Percentiles rank a stretch among this genome's conserved stretches.
phyloP scores from a whole-genome alignment of 2,797 vertebrate genomes.

The Danio jaintianensis region DNA sequence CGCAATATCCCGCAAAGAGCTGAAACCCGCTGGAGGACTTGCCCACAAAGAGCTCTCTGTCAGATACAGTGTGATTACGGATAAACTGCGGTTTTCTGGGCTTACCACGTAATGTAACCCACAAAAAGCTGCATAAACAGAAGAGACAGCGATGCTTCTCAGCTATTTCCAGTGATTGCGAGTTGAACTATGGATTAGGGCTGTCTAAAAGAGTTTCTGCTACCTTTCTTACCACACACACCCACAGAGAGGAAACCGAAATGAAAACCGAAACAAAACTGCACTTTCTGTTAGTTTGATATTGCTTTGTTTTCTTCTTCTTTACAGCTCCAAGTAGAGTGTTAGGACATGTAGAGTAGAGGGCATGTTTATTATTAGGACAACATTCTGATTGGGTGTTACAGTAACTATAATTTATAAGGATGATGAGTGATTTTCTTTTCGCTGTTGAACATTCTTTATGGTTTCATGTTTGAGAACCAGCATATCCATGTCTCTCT shows the following conservation, averaged over 20 bases:
- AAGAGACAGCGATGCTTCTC: neutral
- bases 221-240: neutral
- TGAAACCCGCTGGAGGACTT: slow-evolving; percentile 35
- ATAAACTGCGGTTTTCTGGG: slow-evolving; percentile 26
- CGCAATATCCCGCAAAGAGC: slow-evolving; percentile 39
- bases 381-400: neutral
- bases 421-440: neutral
- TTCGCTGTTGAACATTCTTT: too few species aligned
- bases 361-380: neutral
- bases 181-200: slow-evolving; percentile 12
- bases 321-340: neutral
- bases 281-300: neutral
- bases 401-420: neutral
- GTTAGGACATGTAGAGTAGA: neutral
- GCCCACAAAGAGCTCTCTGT: slow-evolving; percentile 35
- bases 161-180: slow-evolving; percentile 9
- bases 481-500: too few species aligned
- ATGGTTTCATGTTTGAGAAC: too few species aligned
- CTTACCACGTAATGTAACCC: slow-evolving; percentile 18
- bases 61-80: slow-evolving; percentile 41
- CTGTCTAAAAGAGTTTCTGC: neutral
- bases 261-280: neutral
- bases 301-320: neutral
- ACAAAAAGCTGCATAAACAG: slow-evolving; percentile 25
- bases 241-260: neutral